Evolutionary conservation across 2,888 invertebrate species (phyloP).

Genomic region (Lithophane socia): DNA sequence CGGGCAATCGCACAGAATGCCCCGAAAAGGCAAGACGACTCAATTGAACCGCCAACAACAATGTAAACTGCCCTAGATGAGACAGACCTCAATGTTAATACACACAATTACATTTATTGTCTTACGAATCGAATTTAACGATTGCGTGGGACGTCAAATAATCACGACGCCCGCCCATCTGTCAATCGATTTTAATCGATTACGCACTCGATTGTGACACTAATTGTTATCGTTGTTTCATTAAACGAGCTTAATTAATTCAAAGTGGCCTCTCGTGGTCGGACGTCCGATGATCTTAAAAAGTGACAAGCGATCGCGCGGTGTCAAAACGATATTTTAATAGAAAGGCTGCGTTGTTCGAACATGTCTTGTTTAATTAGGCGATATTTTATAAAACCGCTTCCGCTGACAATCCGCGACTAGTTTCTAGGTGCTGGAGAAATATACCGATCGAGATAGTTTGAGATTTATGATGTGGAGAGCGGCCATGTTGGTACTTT

Average conservation of each 20-base stretch:
- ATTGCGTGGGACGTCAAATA: slow-evolving; percentile 77
- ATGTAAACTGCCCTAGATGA: slow-evolving; percentile 48
- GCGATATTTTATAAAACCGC: slow-evolving; percentile 77
- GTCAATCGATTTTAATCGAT: slow-evolving; percentile 79
- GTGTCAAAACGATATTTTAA: slow-evolving; percentile 78
- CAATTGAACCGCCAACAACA: slow-evolving; percentile 53
- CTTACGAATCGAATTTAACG: slow-evolving; percentile 71
- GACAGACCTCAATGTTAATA: slow-evolving; percentile 68
- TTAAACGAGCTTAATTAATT: slow-evolving; percentile 82
- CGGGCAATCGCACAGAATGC: slow-evolving; percentile 36
- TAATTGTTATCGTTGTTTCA: slow-evolving; percentile 82
- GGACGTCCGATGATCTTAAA: slow-evolving; percentile 74
- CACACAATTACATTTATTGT: slow-evolving; percentile 71
- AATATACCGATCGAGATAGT: slow-evolving; percentile 75
- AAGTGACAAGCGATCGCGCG: slow-evolving; percentile 73
- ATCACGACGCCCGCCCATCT: slow-evolving; percentile 68
- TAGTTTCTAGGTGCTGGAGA: slow-evolving; percentile 67
- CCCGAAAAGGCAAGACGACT: slow-evolving; percentile 61
- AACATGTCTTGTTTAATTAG: slow-evolving; percentile 77
- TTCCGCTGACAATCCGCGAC: slow-evolving; percentile 75
- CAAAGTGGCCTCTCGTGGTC: slow-evolving; percentile 72
- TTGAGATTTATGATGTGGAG: slow-evolving; percentile 74
- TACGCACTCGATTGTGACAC: slow-evolving; percentile 77
- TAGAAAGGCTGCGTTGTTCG: slow-evolving; percentile 72
- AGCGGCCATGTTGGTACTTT: slow-evolving; percentile 52